Evolutionary conservation across 2,797 vertebrate genomes (phyloP), one percentile per base, ranked within the genome.

Genomic region (Lycodopsis pacificus): DNA sequence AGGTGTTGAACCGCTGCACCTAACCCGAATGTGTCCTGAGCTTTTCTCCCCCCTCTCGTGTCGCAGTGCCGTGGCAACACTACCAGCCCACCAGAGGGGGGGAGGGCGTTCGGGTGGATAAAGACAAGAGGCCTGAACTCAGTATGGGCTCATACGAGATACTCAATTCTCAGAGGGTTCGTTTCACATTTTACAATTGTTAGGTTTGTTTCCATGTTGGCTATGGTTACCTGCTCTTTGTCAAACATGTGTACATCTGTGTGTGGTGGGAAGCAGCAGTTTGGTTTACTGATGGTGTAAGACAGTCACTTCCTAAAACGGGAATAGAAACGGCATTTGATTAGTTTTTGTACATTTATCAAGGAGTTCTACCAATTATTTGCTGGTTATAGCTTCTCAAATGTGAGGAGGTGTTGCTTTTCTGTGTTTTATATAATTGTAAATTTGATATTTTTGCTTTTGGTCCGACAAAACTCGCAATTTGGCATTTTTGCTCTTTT

Each of bases 61-160:
- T 53, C 20, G 73, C 83, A 96, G 96, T 96, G 80, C 86, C 94
- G 0, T 95, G 95, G 94, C 94, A 95, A 58, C 91, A 91, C 58
- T 96, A 93, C 84, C 95, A 96, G 84, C 94, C 93, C 56, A 95
- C 94, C 49, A 85, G 76, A 51, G 91, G 93, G 22, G 83, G 59
- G n/a, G 85, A 86, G 4, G 95, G 95, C 2, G 63, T 77, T 19
- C 89, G 95, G 5, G 73, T 95, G 0, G 96, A 96, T 79, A 82
- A 66, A 27, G 90, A 91, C 49, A 83, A 68, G 64, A 92, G 92
- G 56, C 93, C 95, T 8, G 95, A 96, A 51, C 94, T 96, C 65
- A 89, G 88, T 46, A 64, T 89, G 80, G 96, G 96, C 1, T 96
- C 96, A 1, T 96, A 96, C 13, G 95, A 96, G 80, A 90, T 94